phyloP scores from a whole-genome alignment of 2,888 invertebrate species.

The Hirtodrosophila confusa region DNA sequence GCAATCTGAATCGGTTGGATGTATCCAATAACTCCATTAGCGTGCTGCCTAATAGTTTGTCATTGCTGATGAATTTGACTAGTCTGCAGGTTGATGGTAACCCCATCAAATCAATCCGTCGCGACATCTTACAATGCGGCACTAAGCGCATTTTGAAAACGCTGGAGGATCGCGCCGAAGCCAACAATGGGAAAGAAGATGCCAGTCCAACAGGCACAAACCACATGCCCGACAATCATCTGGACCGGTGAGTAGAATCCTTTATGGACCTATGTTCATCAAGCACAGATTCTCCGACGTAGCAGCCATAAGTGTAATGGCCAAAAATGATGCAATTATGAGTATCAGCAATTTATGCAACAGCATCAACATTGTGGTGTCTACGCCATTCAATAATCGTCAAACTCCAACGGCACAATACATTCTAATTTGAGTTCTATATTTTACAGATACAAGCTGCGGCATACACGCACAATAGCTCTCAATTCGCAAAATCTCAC shows the following conservation, averaged over 20 bases:
- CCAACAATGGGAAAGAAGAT: slow-evolving; percentile 37
- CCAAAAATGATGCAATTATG: slow-evolving; percentile 11
- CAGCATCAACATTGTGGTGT: background rate
- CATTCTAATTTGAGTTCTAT: background rate
- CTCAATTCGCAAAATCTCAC: slow-evolving; percentile 86
- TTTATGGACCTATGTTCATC: background rate
- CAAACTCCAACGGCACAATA: slow-evolving; percentile 19
- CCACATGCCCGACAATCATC: slow-evolving; percentile 51
- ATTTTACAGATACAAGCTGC: slow-evolving; percentile 85
- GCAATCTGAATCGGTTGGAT: slow-evolving; percentile 92
- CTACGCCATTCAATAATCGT: slow-evolving; percentile 9
- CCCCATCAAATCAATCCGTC: slow-evolving; percentile 91
- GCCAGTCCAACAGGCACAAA: slow-evolving; percentile 75
- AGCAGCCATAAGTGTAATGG: slow-evolving; percentile 26
- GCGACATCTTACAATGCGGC: slow-evolving; percentile 94
- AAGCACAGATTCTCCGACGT: slow-evolving; percentile 28
- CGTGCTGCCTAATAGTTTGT: slow-evolving; percentile 89
- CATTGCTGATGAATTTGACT: slow-evolving; percentile 90
- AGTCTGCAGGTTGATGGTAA: slow-evolving; percentile 94
- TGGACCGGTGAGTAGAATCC: slow-evolving; percentile 68
- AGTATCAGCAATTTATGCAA: slow-evolving; percentile 32
- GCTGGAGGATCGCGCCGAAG: slow-evolving; percentile 86
- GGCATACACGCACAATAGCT: slow-evolving; percentile 84
- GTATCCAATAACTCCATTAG: slow-evolving; percentile 91
- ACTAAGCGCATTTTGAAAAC: slow-evolving; percentile 92